Percentiles rank a stretch among this genome's conserved stretches.
Evolutionary conservation across 2,797 vertebrate genomes (phyloP).

Genomic region (Etheostoma nigrum): DNA sequence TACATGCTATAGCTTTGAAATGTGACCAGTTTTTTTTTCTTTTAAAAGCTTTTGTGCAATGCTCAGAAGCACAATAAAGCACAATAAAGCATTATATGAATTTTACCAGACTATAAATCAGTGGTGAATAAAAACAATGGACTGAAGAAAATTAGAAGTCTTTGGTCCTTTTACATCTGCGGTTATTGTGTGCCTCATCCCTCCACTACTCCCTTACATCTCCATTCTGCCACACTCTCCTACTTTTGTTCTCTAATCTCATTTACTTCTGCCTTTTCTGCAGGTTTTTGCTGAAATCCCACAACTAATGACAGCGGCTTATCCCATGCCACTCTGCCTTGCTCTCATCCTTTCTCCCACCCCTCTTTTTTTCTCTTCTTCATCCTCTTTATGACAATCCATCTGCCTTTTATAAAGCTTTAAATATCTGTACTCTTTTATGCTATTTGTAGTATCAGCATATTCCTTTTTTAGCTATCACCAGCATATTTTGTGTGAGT

Average conservation of each 20-base stretch:
- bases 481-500: conserved; percentile 20
- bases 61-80: background rate
- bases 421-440: conserved; percentile 37
- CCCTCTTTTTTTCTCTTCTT: conserved; percentile 27
- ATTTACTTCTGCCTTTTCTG: conserved; percentile 58
- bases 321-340: conserved; percentile 37
- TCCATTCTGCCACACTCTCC: conserved; percentile 44
- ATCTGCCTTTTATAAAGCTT: conserved; percentile 38
- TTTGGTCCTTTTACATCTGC: conserved; percentile 45
- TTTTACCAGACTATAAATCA: conserved; percentile 21
- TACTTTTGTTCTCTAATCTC: conserved; percentile 66
- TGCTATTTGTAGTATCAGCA: conserved; percentile 29
- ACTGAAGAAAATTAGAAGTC: conserved; percentile 23
- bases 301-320: conserved; percentile 57
- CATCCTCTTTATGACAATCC: conserved; percentile 42
- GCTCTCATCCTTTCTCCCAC: conserved; percentile 40
- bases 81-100: background rate
- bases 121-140: conserved; percentile 14
- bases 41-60: conserved; percentile 4
- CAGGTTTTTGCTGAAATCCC: conserved; percentile 49
- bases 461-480: conserved; percentile 18
- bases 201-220: conserved; percentile 27
- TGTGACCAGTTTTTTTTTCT: background rate
- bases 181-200: conserved; percentile 39
- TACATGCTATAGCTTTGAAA: background rate